phyloP scores from a whole-genome alignment of 2,888 invertebrate species.

The Apamea sordens region DNA sequence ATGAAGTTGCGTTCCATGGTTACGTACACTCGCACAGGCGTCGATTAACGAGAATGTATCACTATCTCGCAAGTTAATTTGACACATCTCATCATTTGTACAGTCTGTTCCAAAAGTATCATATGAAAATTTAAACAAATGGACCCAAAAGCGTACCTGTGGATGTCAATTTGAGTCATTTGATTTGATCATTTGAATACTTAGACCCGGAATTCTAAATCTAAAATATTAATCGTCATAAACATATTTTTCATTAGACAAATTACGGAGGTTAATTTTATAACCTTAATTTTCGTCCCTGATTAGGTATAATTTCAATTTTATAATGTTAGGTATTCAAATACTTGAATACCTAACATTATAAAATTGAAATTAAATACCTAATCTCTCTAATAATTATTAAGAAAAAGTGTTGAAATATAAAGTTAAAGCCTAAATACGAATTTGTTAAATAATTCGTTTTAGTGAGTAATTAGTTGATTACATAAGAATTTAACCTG shows the following conservation, averaged over 20 bases:
- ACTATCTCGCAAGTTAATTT: not conserved
- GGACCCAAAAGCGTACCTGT: not conserved
- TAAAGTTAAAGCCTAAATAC: too few species aligned
- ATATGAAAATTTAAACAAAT: not conserved
- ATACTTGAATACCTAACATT: too few species aligned
- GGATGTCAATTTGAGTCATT: not conserved
- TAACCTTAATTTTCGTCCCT: not conserved
- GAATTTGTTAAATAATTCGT: too few species aligned
- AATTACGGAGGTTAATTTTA: not conserved
- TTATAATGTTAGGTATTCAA: not conserved
- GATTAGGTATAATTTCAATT: not conserved
- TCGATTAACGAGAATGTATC: not conserved
- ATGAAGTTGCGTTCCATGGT: not conserved
- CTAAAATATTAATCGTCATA: too few species aligned
- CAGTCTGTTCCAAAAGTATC: not conserved
- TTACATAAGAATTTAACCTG: too few species aligned
- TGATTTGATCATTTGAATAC: not conserved
- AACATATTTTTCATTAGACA: too few species aligned
- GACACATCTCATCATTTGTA: not conserved
- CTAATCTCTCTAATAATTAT: too few species aligned
- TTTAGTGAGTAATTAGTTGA: too few species aligned
- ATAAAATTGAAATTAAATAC: too few species aligned
- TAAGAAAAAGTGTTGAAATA: too few species aligned
- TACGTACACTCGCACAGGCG: not conserved
- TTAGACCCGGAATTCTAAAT: not conserved